Evolutionary conservation across 2,797 vertebrate species (phyloP), one percentile per base, ranked within the genome.

Genomic region (Enteromius treurensis): DNA sequence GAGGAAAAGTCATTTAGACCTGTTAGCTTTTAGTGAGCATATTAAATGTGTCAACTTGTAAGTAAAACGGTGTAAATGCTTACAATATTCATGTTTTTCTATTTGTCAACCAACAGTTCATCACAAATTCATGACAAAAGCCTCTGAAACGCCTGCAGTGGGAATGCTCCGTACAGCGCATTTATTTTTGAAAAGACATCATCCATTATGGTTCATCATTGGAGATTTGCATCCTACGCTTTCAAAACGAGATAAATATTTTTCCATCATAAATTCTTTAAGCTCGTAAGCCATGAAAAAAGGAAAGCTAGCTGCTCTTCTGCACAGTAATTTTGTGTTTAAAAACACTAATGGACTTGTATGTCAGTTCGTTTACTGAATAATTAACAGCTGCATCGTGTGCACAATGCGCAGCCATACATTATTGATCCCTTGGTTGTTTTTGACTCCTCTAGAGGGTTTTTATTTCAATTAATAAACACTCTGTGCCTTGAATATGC

Each of bases 81-180:
- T 95, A 93, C 91, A 95, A 92, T 93, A 94, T 95, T 94, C 89
- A 95, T 94, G 92, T 93, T 94, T 95, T 91, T 89, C 86, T 95
- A 94, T 95, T 95, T 95, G 93, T 95, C 94, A 95, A 95, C 93
- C 93, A 93, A 91, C 92, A 93, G 93, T 93, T 94, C 93, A 94
- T 95, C 90, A 94, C 89, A 90, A 93, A 95, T 95, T 94, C 90
- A 95, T 95, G 94, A 93, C 93, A 93, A 93, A 92, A 93, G 91
- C 92, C 77, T 91, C 92, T 91, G 83, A 88, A 90, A 86, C 34
- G 90, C 91, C 89, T 87, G 92, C 92, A 86, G 89, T 90, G 92
- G 92, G 89, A 88, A 53, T 85, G 87, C 89, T 93, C 92, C 90
- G 92, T 94, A 91, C 91, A 37, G 67, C 4, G 76, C 94, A 95